phyloP scores from a whole-genome alignment of 2,113 vertebrate species.

The Lampris megalopsis region DNA sequence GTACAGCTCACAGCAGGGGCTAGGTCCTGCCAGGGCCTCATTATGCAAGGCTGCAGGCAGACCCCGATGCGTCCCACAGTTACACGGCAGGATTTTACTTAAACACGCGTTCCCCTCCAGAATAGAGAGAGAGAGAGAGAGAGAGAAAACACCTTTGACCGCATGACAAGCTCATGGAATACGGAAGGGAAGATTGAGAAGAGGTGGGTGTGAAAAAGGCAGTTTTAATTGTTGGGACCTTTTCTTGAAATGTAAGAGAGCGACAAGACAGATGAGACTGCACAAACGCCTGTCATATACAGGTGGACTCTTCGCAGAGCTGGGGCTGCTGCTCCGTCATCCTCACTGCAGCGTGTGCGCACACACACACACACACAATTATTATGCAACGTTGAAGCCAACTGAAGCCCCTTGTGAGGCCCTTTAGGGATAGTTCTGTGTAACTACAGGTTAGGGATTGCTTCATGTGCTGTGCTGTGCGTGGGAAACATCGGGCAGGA shows the following conservation, averaged over 20 bases:
- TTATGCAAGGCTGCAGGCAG: constrained; percentile 66
- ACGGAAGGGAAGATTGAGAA: not conserved
- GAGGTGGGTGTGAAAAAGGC: constrained; percentile 29
- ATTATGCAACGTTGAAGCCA: constrained; percentile 55
- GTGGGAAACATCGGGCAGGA: not conserved
- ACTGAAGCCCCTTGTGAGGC: constrained; percentile 32
- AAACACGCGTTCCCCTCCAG: constrained; percentile 26
- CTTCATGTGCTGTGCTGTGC: not conserved
- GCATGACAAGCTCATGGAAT: constrained; percentile 59
- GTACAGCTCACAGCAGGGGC: constrained; percentile 35
- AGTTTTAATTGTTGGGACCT: constrained; percentile 34
- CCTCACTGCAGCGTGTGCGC: constrained; percentile 24
- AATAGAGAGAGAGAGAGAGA: constrained; percentile 4
- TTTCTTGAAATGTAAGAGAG: constrained; percentile 49
- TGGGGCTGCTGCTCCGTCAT: constrained; percentile 34
- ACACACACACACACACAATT: constrained; percentile 21
- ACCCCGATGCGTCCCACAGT: constrained; percentile 1
- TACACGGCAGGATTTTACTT: constrained; percentile 63
- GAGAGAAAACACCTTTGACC: constrained; percentile 43
- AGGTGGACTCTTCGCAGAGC: constrained; percentile 64
- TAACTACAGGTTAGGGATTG: constrained; percentile 16
- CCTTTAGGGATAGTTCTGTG: constrained; percentile 21
- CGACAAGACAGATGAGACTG: constrained; percentile 12
- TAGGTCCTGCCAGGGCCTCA: constrained; percentile 38
- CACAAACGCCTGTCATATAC: constrained; percentile 52